Conservation (phyloP, 2,888 invertebrate species). For the Hydropsyche betteni region DNA sequence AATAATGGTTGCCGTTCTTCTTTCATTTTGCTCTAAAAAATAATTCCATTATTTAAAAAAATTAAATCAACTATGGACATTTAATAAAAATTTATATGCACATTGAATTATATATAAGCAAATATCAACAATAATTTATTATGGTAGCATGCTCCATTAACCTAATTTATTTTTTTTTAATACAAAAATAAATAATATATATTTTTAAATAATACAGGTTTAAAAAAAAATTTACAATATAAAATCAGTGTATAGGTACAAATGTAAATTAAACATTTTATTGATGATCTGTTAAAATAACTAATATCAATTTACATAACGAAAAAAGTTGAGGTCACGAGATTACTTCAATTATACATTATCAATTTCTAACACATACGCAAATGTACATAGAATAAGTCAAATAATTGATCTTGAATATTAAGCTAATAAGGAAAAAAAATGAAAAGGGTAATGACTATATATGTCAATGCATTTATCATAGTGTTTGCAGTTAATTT, state of each 20-base stretch:
- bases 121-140: too few species aligned
- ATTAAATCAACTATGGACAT: not conserved
- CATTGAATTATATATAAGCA: too few species aligned
- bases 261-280: not conserved
- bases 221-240: not conserved
- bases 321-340: not conserved
- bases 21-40: constrained; percentile 61
- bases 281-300: constrained; percentile 12
- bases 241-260: not conserved
- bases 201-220: not conserved
- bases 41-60: not conserved
- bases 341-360: not conserved
- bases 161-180: not conserved
- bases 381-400: too few species aligned
- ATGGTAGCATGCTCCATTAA: not conserved
- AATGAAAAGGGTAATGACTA: too few species aligned
- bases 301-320: not conserved
- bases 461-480: too few species aligned
- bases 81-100: too few species aligned
- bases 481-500: too few species aligned
- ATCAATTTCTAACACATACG: too few species aligned
- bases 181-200: not conserved
- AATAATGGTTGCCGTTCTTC: constrained; percentile 78
- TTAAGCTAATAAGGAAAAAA: too few species aligned
- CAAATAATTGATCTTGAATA: too few species aligned